Conservation (phyloP, 1,140 invertebrate species). For the Apis cerana region DNA sequence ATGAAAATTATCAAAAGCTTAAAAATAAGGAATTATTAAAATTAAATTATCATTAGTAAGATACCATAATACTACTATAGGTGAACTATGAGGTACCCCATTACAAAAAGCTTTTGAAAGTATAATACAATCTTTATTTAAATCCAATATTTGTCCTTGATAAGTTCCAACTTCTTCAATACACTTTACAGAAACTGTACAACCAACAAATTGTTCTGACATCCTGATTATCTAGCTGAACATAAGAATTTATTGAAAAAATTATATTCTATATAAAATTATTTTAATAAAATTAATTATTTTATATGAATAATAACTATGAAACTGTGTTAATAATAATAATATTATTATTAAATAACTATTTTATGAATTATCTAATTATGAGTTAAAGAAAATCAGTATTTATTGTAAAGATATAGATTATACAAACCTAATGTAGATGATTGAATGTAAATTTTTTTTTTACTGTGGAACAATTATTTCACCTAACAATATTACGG, state of each 20-base stretch:
- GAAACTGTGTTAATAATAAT: neutral
- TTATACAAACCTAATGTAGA: conserved; percentile 20
- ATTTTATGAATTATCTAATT: neutral
- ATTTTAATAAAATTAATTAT: neutral
- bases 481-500: neutral
- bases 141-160: conserved; percentile 90
- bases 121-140: conserved; percentile 87
- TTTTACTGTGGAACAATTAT: neutral
- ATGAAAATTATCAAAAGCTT: neutral
- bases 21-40: neutral
- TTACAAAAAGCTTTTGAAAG: conserved; percentile 90
- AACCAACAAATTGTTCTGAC: conserved; percentile 87
- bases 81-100: conserved; percentile 86
- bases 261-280: neutral
- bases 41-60: conserved; percentile 22
- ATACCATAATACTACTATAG: conserved; percentile 83
- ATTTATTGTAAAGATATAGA: neutral
- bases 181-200: conserved; percentile 90
- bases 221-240: conserved; percentile 65
- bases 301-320: neutral
- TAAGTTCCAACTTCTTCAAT: conserved; percentile 85
- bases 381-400: neutral
- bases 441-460: neutral
- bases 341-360: too few relatives aligned
- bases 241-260: conserved; percentile 11